Evolutionary conservation across 2,113 vertebrate species (phyloP).

Genomic region (Embiotoca jacksoni): DNA sequence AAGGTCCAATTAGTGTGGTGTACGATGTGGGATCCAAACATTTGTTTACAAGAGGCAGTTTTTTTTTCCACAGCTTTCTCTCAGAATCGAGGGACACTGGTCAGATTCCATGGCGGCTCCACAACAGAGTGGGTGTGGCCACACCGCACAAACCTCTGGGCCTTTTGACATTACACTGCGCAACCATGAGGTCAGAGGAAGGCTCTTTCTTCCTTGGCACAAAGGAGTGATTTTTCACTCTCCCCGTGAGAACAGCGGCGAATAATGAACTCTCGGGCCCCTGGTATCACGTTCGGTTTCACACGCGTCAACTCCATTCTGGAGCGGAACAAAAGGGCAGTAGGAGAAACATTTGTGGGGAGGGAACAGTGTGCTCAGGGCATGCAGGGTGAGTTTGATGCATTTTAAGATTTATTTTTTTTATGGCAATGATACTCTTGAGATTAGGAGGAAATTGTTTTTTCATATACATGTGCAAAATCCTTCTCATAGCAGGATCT

Average conservation of each 20-base stretch:
- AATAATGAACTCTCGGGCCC: constrained; percentile 74
- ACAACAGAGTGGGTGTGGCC: constrained; percentile 76
- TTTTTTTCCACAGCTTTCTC: constrained; percentile 31
- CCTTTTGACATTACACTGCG: constrained; percentile 79
- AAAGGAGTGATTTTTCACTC: constrained; percentile 78
- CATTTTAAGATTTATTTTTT: constrained; percentile 39
- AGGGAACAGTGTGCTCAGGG: constrained; percentile 59
- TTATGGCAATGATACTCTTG: constrained; percentile 22
- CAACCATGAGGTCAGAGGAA: constrained; percentile 80
- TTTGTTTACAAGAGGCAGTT: constrained; percentile 70
- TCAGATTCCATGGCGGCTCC: constrained; percentile 58
- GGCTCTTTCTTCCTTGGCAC: constrained; percentile 72
- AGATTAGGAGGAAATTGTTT: constrained; percentile 16
- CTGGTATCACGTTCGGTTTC: constrained; percentile 73
- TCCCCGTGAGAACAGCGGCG: constrained; percentile 70
- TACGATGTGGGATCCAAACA: constrained; percentile 70
- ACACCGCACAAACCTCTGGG: constrained; percentile 72
- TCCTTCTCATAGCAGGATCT: background rate
- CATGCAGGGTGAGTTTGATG: constrained; percentile 48
- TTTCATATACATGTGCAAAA: background rate
- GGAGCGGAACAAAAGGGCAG: constrained; percentile 75
- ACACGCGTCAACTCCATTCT: constrained; percentile 78
- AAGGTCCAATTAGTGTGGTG: constrained; percentile 74
- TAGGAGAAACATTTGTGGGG: constrained; percentile 73
- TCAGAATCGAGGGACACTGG: constrained; percentile 48